Conservation (phyloP, 2,113 vertebrate species). For the Odontesthes bonariensis region DNA sequence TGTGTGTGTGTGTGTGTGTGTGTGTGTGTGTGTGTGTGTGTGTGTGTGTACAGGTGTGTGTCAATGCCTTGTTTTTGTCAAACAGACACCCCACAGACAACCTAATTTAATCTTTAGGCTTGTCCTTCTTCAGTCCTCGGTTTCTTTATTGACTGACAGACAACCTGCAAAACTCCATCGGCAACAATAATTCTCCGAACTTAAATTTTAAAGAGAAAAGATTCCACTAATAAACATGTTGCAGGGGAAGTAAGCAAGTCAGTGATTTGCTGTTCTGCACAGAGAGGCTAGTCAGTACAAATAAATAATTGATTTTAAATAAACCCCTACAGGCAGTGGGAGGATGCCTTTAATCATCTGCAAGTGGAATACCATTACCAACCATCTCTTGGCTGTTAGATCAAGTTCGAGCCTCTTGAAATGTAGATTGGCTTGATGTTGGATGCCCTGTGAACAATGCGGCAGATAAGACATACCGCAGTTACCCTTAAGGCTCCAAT, state of each 20-base stretch:
- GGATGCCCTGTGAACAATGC: slow-evolving; percentile 31
- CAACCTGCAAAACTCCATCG: slow-evolving; percentile 25
- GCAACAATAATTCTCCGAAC: slow-evolving; percentile 30
- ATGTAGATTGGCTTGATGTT: slow-evolving; percentile 51
- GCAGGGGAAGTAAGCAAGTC: slow-evolving; percentile 16
- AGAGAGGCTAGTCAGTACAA: slow-evolving; percentile 21
- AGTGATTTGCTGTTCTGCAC: slow-evolving; percentile 19
- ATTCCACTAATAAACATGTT: slow-evolving; percentile 15
- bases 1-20: slow-evolving; percentile 1
- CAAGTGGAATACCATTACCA: slow-evolving; percentile 34
- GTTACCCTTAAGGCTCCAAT: slow-evolving; percentile 51
- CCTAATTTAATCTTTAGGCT: neutral
- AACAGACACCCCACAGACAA: neutral
- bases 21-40: slow-evolving; percentile 8
- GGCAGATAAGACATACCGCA: slow-evolving; percentile 42
- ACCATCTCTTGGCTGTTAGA: slow-evolving; percentile 40
- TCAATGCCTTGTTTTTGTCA: neutral
- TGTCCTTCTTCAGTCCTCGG: neutral
- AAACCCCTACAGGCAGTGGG: slow-evolving; percentile 37
- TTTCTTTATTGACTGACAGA: slow-evolving; percentile 6
- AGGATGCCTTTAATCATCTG: slow-evolving; percentile 48
- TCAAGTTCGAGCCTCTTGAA: slow-evolving; percentile 56
- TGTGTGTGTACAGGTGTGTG: slow-evolving; percentile 24
- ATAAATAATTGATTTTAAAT: slow-evolving; percentile 50
- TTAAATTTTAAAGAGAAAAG: slow-evolving; percentile 15